Conservation (phyloP, 2,113 vertebrate genomes). For the Mus musculus region DNA sequence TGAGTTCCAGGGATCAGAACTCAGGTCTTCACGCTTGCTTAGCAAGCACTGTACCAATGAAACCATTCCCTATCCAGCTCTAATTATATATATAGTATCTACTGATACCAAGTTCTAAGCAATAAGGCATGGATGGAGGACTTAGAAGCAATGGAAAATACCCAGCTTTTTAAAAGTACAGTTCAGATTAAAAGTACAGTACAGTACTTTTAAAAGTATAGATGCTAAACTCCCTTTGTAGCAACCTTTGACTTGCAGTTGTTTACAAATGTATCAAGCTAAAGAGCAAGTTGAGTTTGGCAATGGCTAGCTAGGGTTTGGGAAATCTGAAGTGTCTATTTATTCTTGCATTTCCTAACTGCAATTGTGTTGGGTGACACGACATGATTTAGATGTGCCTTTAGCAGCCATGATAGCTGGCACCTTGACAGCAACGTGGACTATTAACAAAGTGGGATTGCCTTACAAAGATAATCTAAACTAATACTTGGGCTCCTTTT, state of each 20-base stretch:
- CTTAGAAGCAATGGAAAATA: not conserved
- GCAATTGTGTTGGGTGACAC: not conserved
- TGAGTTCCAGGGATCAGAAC: not conserved
- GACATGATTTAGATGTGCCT: not conserved
- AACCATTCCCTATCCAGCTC: not conserved
- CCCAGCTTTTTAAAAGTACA: not conserved
- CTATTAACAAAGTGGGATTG: not conserved
- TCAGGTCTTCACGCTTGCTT: not conserved
- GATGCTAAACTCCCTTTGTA: not conserved
- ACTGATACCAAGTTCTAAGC: not conserved
- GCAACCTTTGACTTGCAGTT: conserved; percentile 2
- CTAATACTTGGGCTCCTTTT: conserved; percentile 56
- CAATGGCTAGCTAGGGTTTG: not conserved
- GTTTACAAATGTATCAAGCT: conserved; percentile 21
- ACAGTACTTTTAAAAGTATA: not conserved
- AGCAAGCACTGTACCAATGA: not conserved
- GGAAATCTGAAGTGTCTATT: conserved; percentile 15
- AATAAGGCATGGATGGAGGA: not conserved
- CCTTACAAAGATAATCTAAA: conserved; percentile 35
- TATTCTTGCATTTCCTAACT: conserved; percentile 42
- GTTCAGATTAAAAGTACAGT: no score
- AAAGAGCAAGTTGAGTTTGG: conserved; percentile 12
- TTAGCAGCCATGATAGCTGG: not conserved
- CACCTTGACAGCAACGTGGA: not conserved
- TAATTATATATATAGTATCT: not conserved